Evolutionary conservation across 1,140 invertebrate species (phyloP), one percentile per base, ranked within the genome.

Genomic region (Drosophila asahinai): DNA sequence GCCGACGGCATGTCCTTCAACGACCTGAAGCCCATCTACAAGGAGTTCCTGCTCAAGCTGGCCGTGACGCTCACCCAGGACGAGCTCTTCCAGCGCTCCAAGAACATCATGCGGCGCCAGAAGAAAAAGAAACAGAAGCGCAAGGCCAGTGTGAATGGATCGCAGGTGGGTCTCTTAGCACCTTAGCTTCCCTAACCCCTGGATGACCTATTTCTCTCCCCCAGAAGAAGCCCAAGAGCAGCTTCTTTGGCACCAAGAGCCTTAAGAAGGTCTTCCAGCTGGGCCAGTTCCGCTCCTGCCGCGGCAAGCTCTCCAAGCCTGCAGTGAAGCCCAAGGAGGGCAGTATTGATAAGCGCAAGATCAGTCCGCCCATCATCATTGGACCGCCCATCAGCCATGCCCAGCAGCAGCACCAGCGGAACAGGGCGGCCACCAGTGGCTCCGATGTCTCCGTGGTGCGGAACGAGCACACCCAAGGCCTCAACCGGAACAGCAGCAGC

Each of bases 1-100:
- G 95, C 97, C 1, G 96, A 97, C 91, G 97, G 97, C 54, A 98
- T 98, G 97, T 97, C 97, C 22, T 98, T 97, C 93, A 98, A 98
- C 93, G 97, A 98, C 79, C 93, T 98, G 52, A 97, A 97, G 92
- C 97, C 97, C 5, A 96, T 97, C 43, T 97, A 98, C 91, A 97
- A 97, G 93, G 97, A 98, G 93, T 97, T 98, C 84, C 93, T 98
- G 27, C 92, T 98, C 47, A 97, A 98, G 93, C 93, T 98, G 58
- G 97, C 97, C 1, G 95, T 97, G 0, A 98, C 97, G 0, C 93
- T 98, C 19, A 98, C 97, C 19, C 97, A 98, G 93, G 97, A 98
- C 81, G 97, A 98, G 93, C 94, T 98, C 59, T 98, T 97, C 90
- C 96, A 97, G 89, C 95, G 97, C 83, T 97, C 97, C 64, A 98